Conservation (phyloP, 2,113 vertebrate species). For the Onychostoma macrolepis region DNA sequence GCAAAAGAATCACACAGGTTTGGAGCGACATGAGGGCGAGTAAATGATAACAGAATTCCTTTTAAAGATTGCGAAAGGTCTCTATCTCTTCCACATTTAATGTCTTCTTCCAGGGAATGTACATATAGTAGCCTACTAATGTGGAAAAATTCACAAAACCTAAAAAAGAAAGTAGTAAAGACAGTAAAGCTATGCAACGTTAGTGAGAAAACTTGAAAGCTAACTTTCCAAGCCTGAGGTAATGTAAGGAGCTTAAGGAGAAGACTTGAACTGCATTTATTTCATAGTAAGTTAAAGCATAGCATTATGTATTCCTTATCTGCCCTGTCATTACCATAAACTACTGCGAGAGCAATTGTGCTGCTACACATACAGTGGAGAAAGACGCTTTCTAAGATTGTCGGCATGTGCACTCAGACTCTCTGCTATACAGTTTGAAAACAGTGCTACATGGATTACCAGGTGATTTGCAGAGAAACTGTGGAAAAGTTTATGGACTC, state of each 20-base stretch:
- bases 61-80: constrained; percentile 1
- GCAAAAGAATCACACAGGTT: not conserved
- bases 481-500: not conserved
- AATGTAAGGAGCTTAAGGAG: constrained; percentile 17
- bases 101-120: not conserved
- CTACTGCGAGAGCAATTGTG: not conserved
- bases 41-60: not conserved
- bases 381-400: constrained; percentile 2
- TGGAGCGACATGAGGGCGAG: not conserved
- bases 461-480: constrained; percentile 14
- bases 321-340: constrained; percentile 29
- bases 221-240: constrained; percentile 14
- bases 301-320: constrained; percentile 14
- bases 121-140: not conserved
- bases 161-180: not conserved
- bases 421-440: not conserved
- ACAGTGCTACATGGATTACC: not conserved
- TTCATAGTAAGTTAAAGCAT: constrained; percentile 20
- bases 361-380: not conserved
- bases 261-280: constrained; percentile 24
- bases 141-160: not conserved
- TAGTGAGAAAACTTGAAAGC: constrained; percentile 13
- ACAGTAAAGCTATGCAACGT: not conserved
- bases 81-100: not conserved
- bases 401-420: constrained; percentile 16